These are phyloP conservation scores for Limenitis camilla DNA, from an alignment of 2,888 invertebrate species.

Conservation along the genomic window DNA sequence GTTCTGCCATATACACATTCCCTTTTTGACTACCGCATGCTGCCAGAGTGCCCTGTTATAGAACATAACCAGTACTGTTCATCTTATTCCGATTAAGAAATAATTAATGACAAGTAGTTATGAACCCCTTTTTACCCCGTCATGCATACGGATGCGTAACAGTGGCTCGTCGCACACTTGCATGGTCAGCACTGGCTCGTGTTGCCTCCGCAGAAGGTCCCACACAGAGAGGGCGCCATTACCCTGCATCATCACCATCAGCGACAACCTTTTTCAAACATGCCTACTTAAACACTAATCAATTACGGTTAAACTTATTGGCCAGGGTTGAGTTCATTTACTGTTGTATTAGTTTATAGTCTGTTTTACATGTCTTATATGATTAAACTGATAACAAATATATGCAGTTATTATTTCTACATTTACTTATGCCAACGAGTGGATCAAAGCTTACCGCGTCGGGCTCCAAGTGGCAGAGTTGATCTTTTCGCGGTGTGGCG, in stretches of 20 bases:
- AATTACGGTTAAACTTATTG: no score
- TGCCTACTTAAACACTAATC: no score
- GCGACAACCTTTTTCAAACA: slow-evolving; percentile 88
- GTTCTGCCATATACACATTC: slow-evolving; percentile 81
- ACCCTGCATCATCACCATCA: slow-evolving; percentile 85
- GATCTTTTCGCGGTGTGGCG: slow-evolving; percentile 76
- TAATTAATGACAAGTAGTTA: background rate
- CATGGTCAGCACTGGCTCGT: slow-evolving; percentile 80
- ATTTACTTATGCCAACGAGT: background rate
- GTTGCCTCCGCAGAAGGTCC: slow-evolving; percentile 90
- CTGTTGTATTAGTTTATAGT: no score
- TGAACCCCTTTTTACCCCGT: slow-evolving; percentile 31
- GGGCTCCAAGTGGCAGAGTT: slow-evolving; percentile 90
- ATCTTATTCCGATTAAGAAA: no score
- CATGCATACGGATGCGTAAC: slow-evolving; percentile 59
- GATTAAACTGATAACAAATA: no score
- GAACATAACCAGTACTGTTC: no score
- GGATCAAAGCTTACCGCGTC: slow-evolving; percentile 69
- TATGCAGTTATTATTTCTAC: no score
- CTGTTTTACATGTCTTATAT: no score
- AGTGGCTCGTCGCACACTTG: slow-evolving; percentile 64
- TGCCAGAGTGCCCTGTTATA: slow-evolving; percentile 73
- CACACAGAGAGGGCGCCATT: slow-evolving; percentile 89
- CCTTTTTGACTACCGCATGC: slow-evolving; percentile 84
- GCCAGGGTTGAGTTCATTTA: no score